Evolutionary conservation across 2,888 invertebrate genomes (phyloP).

Genomic region (Poecilus cupreus): DNA sequence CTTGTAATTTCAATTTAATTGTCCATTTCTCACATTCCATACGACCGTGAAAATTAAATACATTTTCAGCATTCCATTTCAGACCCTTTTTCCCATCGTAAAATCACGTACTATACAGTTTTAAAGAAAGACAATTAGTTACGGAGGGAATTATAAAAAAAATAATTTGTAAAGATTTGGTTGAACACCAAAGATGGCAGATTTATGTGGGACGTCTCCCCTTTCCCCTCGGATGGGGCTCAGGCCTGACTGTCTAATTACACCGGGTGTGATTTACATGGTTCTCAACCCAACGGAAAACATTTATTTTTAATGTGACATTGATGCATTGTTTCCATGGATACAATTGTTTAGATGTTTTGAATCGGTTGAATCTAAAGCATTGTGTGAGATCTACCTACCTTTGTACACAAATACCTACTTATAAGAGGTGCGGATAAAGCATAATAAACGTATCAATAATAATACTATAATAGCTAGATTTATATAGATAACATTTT

Average conservation of each 20-base stretch:
- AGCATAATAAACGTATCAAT: too few relatives aligned
- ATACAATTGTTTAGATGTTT: neutral
- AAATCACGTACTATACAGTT: neutral
- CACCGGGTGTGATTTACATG: neutral
- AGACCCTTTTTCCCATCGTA: neutral
- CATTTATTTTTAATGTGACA: conserved; percentile 36
- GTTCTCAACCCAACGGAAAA: neutral
- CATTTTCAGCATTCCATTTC: too few relatives aligned
- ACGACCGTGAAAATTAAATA: neutral
- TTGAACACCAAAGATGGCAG: neutral
- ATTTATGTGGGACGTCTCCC: neutral
- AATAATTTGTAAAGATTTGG: neutral
- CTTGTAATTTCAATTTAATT: conserved; percentile 6
- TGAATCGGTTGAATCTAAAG: neutral
- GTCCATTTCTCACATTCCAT: neutral
- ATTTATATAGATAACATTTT: too few relatives aligned
- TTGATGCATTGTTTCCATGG: neutral
- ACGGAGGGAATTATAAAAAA: neutral
- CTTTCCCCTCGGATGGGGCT: too few relatives aligned
- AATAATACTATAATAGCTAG: too few relatives aligned
- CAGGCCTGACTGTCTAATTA: neutral
- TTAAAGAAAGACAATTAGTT: too few relatives aligned
- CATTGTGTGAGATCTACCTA: neutral
- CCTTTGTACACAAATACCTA: too few relatives aligned
- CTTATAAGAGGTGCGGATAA: neutral